These are phyloP conservation scores for Siphamia tubifer DNA, from an alignment of 2,113 vertebrate genomes.

Conservation along the genomic window DNA sequence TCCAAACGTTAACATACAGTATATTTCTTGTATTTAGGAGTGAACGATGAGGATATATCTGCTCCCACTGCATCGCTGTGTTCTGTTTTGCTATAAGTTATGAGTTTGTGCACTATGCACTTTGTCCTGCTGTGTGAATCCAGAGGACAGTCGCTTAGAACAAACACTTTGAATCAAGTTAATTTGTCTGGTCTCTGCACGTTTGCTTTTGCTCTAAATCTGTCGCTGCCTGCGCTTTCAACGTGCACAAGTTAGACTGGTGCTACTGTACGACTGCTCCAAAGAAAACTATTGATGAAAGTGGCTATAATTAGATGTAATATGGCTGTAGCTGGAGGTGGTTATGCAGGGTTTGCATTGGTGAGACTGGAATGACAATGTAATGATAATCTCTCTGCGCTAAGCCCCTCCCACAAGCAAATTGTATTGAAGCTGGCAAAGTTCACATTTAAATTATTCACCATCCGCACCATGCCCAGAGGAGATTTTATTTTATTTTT, in stretches of 20 bases:
- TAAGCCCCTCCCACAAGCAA: neutral
- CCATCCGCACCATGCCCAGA: neutral
- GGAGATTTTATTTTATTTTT: neutral
- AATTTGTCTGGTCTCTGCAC: neutral
- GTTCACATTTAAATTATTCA: conserved; percentile 47
- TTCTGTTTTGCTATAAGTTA: neutral
- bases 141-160: neutral
- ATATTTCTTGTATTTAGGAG: neutral
- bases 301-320: neutral
- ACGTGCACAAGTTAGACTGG: neutral
- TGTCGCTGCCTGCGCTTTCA: neutral
- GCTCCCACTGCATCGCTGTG: too few species aligned
- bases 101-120: neutral
- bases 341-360: too few species aligned
- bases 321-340: neutral
- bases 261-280: neutral
- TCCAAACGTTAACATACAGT: neutral
- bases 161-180: neutral
- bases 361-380: too few species aligned
- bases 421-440: conserved; percentile 3
- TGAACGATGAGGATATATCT: neutral
- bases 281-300: neutral
- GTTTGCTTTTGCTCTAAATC: neutral
- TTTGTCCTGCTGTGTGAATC: neutral
- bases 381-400: neutral